Base-by-base conservation (phyloP, 1,140 invertebrate genomes). In the Nasonia longicornis region DNA sequence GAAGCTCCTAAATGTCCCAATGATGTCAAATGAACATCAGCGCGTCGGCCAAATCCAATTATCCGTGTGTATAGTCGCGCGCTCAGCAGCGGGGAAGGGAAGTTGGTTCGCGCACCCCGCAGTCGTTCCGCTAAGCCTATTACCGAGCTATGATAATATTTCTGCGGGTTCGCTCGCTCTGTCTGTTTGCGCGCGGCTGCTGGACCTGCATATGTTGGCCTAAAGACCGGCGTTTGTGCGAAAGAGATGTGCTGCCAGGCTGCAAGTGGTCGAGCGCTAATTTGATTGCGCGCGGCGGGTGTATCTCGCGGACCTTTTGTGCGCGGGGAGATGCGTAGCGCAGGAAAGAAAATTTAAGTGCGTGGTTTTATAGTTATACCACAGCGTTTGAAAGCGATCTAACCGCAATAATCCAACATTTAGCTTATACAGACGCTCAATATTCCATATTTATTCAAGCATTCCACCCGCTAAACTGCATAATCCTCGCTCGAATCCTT, bases 21-120 rank as follows among this genome's bases (percentile, higher is more conserved):
- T 87, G 84, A 89, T 89, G 89, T 88, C 86, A 89, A 89, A 89
- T 89, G 89, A 89, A 88, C 88, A 89, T 89, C 88, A 85, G 79
- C 83, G 85, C 85, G 83, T 75, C 85, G 80, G 82, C 80, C 82
- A 89, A 89, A 89, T 89, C 88, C 89, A 88, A 89, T 89, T 88
- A 89, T 75, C 52, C 64, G 64, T 42, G 10, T 42, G 10, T 42
- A 42, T 42, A 42, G 38, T 8, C 38, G 14, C 26, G 48, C 42
- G 48, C 58, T 26, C 26, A 45, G 22, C 26, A 7, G 29, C 77
- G 80, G 75, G 75, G 74, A 84, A 86, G 85, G 87, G 86, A 81
- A 74, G 84, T 75, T 86, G 75, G 79, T 42, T n/a, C 12, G 29
- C 31, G 26, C 42, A 42, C 35, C 3, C 3, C 38, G n/a, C 3